Evolutionary conservation across 2,113 vertebrate species (phyloP), one percentile per base, ranked within the genome.

Genomic region (Poecile atricapillus): DNA sequence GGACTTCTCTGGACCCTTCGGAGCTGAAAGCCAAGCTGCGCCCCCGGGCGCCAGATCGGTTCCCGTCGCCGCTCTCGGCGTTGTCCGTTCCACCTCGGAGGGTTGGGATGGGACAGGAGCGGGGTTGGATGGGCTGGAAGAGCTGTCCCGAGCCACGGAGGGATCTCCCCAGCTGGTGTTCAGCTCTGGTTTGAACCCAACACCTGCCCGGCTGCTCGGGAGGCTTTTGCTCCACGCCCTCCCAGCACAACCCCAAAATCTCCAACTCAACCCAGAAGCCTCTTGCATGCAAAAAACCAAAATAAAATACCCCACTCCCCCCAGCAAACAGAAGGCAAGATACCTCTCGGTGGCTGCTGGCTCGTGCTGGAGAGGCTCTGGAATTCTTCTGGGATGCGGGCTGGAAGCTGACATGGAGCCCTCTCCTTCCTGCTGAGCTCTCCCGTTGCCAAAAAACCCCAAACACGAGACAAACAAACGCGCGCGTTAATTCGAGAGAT

Each of bases 11-110:
- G 64, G 71, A 92, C 37, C 92, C 44, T 71, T 44, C 22, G 67
- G 62, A 94, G 92, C 73, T 15, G 68, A 80, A 74, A 94, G 92
- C 92, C 95, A 90, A 96, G 95, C 93, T 73, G 90, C 77, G 67
- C 56, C 76, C 23, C 73, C 58, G 65, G 60, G 47, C 22, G 4
- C 2, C 7, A 13, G 53, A 4, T 20, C 14, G 39, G 50, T 7
- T 18, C 76, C 88, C 15, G 8, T 9, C 52, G 3, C 0, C 0
- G 3, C 12, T 17, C 47, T 7, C 56, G 2, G 21, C 1, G 35
- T 35, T 7, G 7, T 15, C 70, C 15, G 8, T 67, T 69, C 35
- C 39, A 10, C 50, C 68, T 23, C 0, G 0, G 18, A 39, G 23
- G 22, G 60, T 2, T 24, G 71, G 73, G 71, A 8, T 52, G 62